Conservation (phyloP, 92 coral and sea anemone species). For the Porites divaricata region DNA sequence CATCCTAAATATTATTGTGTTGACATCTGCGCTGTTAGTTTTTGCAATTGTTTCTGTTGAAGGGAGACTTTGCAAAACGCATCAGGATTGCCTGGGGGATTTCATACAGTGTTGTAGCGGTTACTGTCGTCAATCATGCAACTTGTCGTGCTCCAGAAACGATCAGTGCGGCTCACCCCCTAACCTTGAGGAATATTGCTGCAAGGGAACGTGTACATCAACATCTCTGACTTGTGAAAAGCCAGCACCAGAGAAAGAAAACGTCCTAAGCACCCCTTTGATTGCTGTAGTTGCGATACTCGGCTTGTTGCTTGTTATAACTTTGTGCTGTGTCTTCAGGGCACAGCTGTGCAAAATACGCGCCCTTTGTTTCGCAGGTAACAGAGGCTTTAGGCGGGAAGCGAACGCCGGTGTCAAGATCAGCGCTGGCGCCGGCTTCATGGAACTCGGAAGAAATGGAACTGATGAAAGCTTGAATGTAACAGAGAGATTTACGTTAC, state of each 20-base stretch:
- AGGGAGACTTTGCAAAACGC: constrained; percentile 36
- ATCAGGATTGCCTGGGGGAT: constrained; percentile 59
- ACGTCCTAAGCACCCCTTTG: constrained; percentile 45
- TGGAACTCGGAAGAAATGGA: constrained; percentile 13
- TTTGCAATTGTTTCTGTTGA: not conserved
- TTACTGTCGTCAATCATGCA: constrained; percentile 63
- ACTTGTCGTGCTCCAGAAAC: constrained; percentile 50
- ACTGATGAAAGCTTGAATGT: constrained; percentile 11
- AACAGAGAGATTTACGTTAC: constrained; percentile 6
- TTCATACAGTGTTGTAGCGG: constrained; percentile 63
- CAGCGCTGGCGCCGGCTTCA: constrained; percentile 5
- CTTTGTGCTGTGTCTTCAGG: constrained; percentile 50
- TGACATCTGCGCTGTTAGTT: not conserved
- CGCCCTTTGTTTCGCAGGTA: not conserved
- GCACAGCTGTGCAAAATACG: constrained; percentile 52
- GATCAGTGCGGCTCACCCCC: constrained; percentile 70
- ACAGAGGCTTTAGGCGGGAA: not conserved
- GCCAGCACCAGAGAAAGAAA: not conserved
- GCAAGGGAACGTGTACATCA: constrained; percentile 62
- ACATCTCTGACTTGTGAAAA: constrained; percentile 20
- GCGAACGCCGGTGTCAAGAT: too few relatives aligned
- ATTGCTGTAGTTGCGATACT: constrained; percentile 63
- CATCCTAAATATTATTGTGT: not conserved
- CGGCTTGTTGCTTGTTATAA: constrained; percentile 42
- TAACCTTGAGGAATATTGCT: constrained; percentile 63